phyloP scores from a whole-genome alignment of 2,888 invertebrate species.

The Pinctada fucata region DNA sequence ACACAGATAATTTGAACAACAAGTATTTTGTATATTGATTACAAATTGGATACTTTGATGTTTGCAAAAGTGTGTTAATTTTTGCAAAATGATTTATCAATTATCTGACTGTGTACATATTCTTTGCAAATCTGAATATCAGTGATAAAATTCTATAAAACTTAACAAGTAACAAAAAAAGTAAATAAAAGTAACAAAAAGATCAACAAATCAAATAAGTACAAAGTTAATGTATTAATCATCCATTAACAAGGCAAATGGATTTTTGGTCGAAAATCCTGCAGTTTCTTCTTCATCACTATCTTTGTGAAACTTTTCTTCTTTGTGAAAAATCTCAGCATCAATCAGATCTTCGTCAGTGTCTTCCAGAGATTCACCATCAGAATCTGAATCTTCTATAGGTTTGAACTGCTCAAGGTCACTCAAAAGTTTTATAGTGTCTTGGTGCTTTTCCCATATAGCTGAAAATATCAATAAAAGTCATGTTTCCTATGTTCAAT shows the following conservation, averaged over 20 bases:
- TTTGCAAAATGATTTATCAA: no score
- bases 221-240: neutral
- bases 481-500: no score
- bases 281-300: slow-evolving; percentile 13
- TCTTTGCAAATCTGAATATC: no score
- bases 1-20: no score
- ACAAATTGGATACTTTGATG: no score
- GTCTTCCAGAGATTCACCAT: slow-evolving; percentile 6
- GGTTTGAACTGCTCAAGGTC: slow-evolving; percentile 21
- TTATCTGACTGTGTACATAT: no score
- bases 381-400: neutral
- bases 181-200: no score
- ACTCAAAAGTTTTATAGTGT: slow-evolving; percentile 9
- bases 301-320: slow-evolving; percentile 8
- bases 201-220: no score
- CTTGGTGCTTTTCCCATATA: slow-evolving; percentile 26
- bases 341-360: slow-evolving; percentile 26
- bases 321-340: slow-evolving; percentile 23
- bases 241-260: slow-evolving; percentile 4
- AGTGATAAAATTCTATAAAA: no score
- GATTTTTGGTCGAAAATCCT: slow-evolving; percentile 14
- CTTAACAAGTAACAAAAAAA: no score
- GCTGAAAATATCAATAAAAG: slow-evolving; percentile 8
- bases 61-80: no score
- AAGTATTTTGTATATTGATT: no score